Percentiles rank a stretch among this genome's conserved stretches.
Conservation (phyloP, 1,140 invertebrate genomes). For the Bombus huntii region DNA sequence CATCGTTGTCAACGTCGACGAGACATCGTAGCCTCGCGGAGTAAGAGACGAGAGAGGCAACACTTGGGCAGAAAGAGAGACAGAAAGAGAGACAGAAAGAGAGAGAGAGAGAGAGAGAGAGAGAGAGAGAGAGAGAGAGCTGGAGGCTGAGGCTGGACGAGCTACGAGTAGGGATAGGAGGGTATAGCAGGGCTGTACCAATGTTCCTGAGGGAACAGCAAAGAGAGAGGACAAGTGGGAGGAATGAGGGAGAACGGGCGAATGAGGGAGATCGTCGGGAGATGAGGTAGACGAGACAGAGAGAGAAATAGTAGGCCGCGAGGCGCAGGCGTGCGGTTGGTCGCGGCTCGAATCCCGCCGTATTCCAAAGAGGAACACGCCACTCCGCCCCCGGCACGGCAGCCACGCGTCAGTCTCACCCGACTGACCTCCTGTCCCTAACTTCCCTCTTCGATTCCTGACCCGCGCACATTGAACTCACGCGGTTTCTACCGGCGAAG, state of each 20-base stretch:
- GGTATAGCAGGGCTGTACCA: constrained; percentile 27
- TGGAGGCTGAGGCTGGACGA: constrained; percentile 39
- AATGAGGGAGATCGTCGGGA: not conserved
- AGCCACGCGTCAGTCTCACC: constrained; percentile 78
- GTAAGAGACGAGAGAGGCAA: constrained; percentile 10
- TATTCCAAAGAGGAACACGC: constrained; percentile 79
- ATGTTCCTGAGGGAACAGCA: constrained; percentile 37
- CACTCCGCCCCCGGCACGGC: constrained; percentile 80
- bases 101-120: not conserved
- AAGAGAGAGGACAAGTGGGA: constrained; percentile 38
- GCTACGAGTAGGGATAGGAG: not conserved
- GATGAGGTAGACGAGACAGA: not conserved
- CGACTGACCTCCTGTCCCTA: constrained; percentile 77
- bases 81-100: not conserved
- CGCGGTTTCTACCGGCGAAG: constrained; percentile 54
- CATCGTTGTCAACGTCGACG: constrained; percentile 22
- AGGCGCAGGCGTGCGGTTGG: constrained; percentile 77
- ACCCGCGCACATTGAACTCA: constrained; percentile 69
- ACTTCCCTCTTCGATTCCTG: constrained; percentile 69
- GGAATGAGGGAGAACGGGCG: constrained; percentile 26
- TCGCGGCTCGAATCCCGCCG: constrained; percentile 79
- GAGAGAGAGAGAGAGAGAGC: not conserved
- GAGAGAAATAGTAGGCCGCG: constrained; percentile 35
- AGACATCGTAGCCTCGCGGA: constrained; percentile 18
- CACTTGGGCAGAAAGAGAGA: not conserved